These are phyloP conservation scores for Chaetura pelagica DNA, from an alignment of 2,113 vertebrate species.

Conservation along the genomic window DNA sequence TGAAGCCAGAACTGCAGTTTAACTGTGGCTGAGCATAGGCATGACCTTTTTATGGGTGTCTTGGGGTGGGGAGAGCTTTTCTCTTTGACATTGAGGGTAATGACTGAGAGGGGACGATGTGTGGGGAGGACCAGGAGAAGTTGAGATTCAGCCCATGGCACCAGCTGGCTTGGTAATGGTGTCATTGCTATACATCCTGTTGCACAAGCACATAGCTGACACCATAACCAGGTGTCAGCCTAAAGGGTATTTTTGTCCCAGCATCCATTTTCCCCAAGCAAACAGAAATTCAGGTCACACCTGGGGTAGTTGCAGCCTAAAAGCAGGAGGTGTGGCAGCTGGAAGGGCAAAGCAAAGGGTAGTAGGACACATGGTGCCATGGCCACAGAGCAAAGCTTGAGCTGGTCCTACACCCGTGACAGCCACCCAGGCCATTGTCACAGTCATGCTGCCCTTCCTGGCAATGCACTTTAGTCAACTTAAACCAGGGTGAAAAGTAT, in stretches of 20 bases:
- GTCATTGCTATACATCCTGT: neutral
- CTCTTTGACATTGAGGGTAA: neutral
- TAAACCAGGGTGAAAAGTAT: neutral
- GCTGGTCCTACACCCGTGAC: neutral
- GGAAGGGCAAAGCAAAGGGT: neutral
- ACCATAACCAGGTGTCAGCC: neutral
- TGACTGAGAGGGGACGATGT: neutral
- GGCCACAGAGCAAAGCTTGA: neutral
- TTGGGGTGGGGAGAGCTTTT: neutral
- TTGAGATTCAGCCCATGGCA: neutral
- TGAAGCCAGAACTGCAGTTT: neutral
- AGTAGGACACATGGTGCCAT: fast-evolving
- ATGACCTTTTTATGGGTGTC: neutral
- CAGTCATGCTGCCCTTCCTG: fast-evolving
- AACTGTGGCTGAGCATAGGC: neutral
- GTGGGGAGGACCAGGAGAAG: neutral
- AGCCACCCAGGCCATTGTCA: fast-evolving
- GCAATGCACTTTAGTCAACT: fast-evolving
- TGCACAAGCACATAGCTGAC: neutral
- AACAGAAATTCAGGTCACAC: neutral
- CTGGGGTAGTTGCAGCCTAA: neutral
- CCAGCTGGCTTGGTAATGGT: neutral
- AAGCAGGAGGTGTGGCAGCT: neutral
- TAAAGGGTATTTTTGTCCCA: neutral
- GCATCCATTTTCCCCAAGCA: neutral